These are phyloP conservation scores for Eleutherodactylus coqui DNA, from an alignment of 2,797 vertebrate genomes.

Conservation along the genomic window DNA sequence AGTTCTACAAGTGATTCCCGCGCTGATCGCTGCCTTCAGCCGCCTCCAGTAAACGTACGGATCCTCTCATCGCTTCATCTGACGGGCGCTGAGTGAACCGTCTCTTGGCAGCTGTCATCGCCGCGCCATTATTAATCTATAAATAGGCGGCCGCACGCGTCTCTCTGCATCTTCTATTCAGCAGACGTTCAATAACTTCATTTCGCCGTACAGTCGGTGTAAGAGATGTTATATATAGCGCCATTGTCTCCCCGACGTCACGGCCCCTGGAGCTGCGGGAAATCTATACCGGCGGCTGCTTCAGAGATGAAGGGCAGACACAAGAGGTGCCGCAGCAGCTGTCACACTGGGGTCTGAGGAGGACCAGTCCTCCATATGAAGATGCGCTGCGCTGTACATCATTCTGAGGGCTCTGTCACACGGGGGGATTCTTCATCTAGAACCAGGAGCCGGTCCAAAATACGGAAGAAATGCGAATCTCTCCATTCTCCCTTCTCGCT, in stretches of 20 bases:
- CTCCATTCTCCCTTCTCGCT: too few species aligned
- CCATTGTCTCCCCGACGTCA: background rate
- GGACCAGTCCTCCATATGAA: too few species aligned
- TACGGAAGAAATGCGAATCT: too few species aligned
- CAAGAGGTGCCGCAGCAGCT: background rate
- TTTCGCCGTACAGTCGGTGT: background rate
- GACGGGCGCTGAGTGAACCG: background rate
- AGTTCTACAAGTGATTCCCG: slow-evolving; percentile 14
- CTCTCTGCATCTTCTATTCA: background rate
- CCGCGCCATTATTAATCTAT: background rate
- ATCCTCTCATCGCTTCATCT: background rate
- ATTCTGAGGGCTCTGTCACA: too few species aligned
- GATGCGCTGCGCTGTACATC: too few species aligned
- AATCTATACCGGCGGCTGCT: background rate
- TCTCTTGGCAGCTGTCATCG: slow-evolving; percentile 26
- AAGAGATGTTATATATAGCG: background rate
- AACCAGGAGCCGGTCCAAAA: too few species aligned
- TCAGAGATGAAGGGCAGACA: background rate
- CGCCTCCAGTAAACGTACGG: background rate
- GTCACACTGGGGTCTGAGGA: too few species aligned
- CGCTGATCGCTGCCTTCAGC: background rate
- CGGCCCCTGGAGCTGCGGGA: background rate
- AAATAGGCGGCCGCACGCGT: background rate
- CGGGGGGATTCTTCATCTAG: too few species aligned
- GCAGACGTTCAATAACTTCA: background rate